Base-by-base conservation (phyloP, 2,888 invertebrate species). In the Candidula unifasciata region DNA sequence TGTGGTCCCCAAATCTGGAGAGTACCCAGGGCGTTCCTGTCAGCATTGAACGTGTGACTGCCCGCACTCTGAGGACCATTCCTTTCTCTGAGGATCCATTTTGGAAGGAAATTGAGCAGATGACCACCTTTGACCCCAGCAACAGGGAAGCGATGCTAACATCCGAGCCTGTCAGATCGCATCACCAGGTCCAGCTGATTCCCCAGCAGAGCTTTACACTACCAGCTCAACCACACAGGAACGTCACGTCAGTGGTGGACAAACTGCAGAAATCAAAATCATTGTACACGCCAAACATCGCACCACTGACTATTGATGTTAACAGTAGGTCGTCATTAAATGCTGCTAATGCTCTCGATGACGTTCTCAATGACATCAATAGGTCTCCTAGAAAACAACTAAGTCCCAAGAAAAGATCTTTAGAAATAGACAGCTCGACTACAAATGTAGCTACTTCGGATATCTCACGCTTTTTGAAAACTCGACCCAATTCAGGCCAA, bases 41-140 rank as follows among this genome's bases (percentile, higher is more conserved):
- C 24, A 92, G 92, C 82, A 91, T 91, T 60, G 92, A 92, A 77
- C 87, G 92, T 80, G 91, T 92, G 24, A 91, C 89, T 79, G 91
- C 92, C 24, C 87, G 92, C 66, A 92, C 92, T 10, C 85, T 92
- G 73, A 90, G 91, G 82, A 91, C 92, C 33, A 91, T 91, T 52
- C 92, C 91, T 16, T 90, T 91, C 82, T 90, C 91, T n/a, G 91
- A 92, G 76, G 92, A 92, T 76, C 92, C 91, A 8, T 89, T 92
- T 44, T 92, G 92, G 92, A 91, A 91, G 85, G 90, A 91, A 85
- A 90, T 92, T 21, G 91, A 87, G 64, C 89, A 90, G 79, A 89
- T 92, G 87, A 90, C 91, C 13, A 89, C 87, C n/a, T 91, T 91
- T 84, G 90, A 91, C 76, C 87, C 87, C 16, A 85, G 64, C 71